A percentile compares a stretch with the other conserved stretches of the same genome.
These are phyloP conservation scores for Patella pellucida DNA, from an alignment of 2,888 invertebrate species.

Conservation along the genomic window DNA sequence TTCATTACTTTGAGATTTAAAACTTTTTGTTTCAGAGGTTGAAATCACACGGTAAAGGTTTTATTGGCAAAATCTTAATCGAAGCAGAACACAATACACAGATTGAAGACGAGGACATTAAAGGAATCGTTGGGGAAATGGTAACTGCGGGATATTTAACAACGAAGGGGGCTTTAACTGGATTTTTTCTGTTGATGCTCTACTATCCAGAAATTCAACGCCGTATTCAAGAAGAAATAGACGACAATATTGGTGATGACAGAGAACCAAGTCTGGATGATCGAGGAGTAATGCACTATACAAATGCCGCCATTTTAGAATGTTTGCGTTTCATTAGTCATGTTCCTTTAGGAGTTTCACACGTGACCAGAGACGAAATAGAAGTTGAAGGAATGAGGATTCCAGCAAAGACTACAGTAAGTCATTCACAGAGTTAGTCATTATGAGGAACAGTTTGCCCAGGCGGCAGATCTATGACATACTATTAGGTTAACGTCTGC, in stretches of 20 bases:
- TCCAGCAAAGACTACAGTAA: neutral
- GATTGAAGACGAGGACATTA: neutral
- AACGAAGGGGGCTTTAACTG: neutral
- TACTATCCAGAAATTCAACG: neutral
- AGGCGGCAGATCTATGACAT: no score
- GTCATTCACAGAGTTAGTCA: neutral
- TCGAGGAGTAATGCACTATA: neutral
- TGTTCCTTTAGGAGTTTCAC: neutral
- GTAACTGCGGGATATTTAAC: neutral
- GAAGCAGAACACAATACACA: neutral
- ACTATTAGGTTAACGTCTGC: no score
- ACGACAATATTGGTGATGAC: neutral
- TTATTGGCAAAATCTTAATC: neutral
- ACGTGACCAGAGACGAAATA: neutral
- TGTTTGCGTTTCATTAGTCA: neutral
- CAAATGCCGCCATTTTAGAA: neutral
- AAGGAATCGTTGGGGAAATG: neutral
- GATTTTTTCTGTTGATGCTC: neutral
- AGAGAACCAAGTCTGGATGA: neutral
- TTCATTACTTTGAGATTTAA: no score
- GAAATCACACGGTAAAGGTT: neutral
- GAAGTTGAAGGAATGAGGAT: neutral
- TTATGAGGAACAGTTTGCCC: no score
- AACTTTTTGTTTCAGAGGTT: no score
- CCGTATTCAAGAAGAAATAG: slow-evolving; percentile 3